phyloP scores from a whole-genome alignment of 92 coral and sea anemone genomes.

The Palythoa grandiflora region DNA sequence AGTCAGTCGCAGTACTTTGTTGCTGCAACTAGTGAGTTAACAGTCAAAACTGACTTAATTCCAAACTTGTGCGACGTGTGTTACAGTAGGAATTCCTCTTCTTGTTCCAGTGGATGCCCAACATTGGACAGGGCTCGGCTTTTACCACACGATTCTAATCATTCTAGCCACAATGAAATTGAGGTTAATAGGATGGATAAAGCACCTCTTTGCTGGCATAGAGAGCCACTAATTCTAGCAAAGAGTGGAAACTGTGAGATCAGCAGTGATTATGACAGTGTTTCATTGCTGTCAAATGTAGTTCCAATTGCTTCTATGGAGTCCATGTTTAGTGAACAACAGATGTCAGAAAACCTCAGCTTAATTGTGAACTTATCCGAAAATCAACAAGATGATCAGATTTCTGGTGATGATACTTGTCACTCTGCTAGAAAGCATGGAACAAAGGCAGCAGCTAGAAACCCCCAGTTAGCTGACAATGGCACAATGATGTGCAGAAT shows the following conservation, averaged over 20 bases:
- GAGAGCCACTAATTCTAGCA: conserved; percentile 60
- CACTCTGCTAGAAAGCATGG: not conserved
- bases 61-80: not conserved
- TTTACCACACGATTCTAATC: not conserved
- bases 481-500: conserved; percentile 89
- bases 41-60: not conserved
- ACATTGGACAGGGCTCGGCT: conserved; percentile 10
- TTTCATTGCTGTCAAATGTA: conserved; percentile 14
- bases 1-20: conserved; percentile 10
- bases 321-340: not conserved
- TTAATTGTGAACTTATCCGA: conserved; percentile 10
- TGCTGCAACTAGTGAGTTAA: conserved; percentile 3
- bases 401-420: not conserved
- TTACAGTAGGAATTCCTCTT: not conserved
- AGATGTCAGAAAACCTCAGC: not conserved
- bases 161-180: not conserved
- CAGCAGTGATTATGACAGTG: not conserved
- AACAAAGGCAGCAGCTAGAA: conserved; percentile 44
- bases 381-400: not conserved
- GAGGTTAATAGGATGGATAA: conserved; percentile 38
- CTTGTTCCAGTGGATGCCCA: conserved; percentile 19
- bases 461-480: conserved; percentile 62
- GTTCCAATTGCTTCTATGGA: conserved; percentile 40
- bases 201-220: conserved; percentile 59
- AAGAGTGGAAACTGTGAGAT: not conserved